Conservation (phyloP, 2,113 vertebrate species). For the Triplophysa rosa region DNA sequence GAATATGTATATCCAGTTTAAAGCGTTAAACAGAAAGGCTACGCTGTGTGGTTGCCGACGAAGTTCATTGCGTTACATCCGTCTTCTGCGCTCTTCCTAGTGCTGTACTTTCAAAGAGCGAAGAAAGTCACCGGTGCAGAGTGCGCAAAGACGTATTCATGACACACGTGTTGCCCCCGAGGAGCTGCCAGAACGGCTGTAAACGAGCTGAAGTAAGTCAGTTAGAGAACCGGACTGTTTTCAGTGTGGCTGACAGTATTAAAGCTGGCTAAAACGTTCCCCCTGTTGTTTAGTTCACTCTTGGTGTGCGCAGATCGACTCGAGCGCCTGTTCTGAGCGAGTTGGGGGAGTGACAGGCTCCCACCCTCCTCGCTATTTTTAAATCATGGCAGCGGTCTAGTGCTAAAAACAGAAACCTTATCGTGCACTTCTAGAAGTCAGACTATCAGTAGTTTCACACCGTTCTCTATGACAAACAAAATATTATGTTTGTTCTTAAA, state of each 20-base stretch:
- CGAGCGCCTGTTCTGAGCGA: background rate
- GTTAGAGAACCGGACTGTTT: conserved; percentile 5
- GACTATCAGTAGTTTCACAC: conserved; percentile 1
- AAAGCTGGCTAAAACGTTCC: background rate
- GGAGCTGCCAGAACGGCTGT: conserved; percentile 12
- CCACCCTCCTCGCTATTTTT: conserved; percentile 67
- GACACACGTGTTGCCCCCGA: conserved; percentile 7
- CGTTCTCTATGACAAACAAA: background rate
- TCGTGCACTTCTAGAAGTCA: conserved; percentile 61
- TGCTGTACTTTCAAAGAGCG: conserved; percentile 24
- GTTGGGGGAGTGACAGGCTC: conserved; percentile 43
- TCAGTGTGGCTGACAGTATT: background rate
- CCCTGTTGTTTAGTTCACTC: background rate
- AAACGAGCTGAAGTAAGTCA: conserved; percentile 40
- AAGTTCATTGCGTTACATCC: conserved; percentile 64
- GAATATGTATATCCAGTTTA: background rate
- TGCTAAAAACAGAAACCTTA: conserved; percentile 64
- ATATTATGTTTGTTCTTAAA: background rate
- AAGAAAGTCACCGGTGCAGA: background rate
- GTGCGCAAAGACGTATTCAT: background rate
- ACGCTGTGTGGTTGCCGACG: conserved; percentile 19
- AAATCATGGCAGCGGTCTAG: conserved; percentile 57
- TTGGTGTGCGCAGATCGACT: background rate
- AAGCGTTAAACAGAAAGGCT: background rate
- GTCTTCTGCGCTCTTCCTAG: conserved; percentile 66